Base-by-base conservation (phyloP, 92 coral and sea anemone species). In the Actinostola sp. region DNA sequence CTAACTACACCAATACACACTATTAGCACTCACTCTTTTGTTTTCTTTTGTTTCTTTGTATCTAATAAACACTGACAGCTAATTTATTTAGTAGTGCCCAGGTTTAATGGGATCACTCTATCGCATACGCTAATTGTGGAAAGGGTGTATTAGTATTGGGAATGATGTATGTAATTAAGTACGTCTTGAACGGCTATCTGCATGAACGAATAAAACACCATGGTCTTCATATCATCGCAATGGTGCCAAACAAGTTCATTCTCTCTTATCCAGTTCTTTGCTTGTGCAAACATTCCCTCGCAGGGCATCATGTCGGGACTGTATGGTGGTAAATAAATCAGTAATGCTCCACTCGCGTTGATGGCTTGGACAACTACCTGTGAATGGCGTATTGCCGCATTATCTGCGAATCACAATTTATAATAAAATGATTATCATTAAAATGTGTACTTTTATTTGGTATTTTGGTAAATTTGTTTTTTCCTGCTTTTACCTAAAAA, bases 281-380 rank as follows among this genome's bases (percentile, higher is more conserved):
- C 61, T 16, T 28, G 33, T 1, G 32, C 58, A 8, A 38, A 26
- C 58, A 67, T 23, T 26, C n/a, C 56, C 8, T 43, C 8, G 54
- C 54, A 48, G 19, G 54, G 54, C 54, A 48, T 48, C 54, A 20
- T 6, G 3, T 14, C 20, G 4, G 54, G 20, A 48, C 54, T 20
- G 14, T 53, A 26, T 23, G 27, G 77, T 15, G 55, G 42, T 61
- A 72, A 65, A 49, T 35, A 72, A n/a, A 58, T 64, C 21, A 60
- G 52, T 0, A 72, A 65, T 8, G 78, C 69, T 26, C 78, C 78
- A 27, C 67, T 72, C 52, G 39, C 45, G 21, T 72, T 72, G 36
- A 72, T 44, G 48, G 21, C 59, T 7, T 52, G 27, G 9, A 52
- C 59, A 21, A 21, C 59, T 52, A 1, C 59, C 1, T 52, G 59